Evolutionary conservation across 2,888 invertebrate species (phyloP).

Genomic region (Drosophila pegasa): DNA sequence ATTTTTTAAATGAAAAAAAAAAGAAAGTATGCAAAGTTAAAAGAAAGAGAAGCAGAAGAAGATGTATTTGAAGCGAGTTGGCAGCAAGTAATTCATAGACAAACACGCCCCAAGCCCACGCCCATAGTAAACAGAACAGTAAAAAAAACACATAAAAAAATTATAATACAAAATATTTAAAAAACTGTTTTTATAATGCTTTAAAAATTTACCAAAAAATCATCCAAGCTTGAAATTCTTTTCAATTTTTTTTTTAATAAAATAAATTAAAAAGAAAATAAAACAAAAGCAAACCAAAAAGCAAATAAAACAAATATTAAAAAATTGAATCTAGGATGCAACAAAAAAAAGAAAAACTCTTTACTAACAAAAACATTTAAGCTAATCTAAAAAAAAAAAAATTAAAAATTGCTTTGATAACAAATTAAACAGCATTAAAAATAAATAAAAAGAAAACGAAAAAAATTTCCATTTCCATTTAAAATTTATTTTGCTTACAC

Average conservation of each 20-base stretch:
- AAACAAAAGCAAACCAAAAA: conserved; percentile 2
- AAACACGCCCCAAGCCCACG: conserved; percentile 17
- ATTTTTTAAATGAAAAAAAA: conserved; percentile 63
- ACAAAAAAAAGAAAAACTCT: conserved; percentile 10
- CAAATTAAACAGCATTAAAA: conserved; percentile 43
- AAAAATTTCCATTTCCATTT: conserved; percentile 16
- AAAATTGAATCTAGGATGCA: conserved; percentile 22
- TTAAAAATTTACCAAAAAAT: background rate
- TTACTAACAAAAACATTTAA: no score
- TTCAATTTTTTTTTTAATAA: conserved; percentile 7
- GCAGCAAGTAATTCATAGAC: conserved; percentile 35
- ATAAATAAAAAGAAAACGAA: conserved; percentile 33
- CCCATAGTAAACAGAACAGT: conserved; percentile 30
- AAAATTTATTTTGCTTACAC: conserved; percentile 66
- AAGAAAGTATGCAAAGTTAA: conserved; percentile 50
- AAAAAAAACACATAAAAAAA: background rate
- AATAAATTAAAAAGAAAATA: conserved; percentile 7
- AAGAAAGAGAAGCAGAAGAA: conserved; percentile 36
- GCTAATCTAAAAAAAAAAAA: background rate
- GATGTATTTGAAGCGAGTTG: conserved; percentile 38
- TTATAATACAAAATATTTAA: conserved; percentile 1
- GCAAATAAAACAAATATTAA: background rate
- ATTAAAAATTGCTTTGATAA: conserved; percentile 40
- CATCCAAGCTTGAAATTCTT: conserved; percentile 14
- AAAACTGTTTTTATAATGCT: conserved; percentile 2